Conservation (phyloP, 2,113 vertebrate species). For the Aspidoscelis tigris region DNA sequence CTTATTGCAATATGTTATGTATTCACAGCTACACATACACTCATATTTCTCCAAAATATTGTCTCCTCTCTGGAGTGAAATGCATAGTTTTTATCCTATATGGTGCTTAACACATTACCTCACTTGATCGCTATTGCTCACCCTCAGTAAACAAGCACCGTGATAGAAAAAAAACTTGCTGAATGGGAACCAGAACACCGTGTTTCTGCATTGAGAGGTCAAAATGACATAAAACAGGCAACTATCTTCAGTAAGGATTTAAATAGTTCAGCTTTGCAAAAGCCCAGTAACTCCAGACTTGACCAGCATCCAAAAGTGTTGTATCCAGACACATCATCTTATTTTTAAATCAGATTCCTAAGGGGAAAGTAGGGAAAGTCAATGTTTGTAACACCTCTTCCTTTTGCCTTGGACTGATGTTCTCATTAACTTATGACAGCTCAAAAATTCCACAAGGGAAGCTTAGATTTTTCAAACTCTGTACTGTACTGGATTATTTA, state of each 20-base stretch:
- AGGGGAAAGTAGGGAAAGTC: neutral
- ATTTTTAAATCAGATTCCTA: neutral
- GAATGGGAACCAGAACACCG: slow-evolving; percentile 34
- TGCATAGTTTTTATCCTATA: slow-evolving; percentile 39
- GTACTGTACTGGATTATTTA: neutral
- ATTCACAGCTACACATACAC: neutral
- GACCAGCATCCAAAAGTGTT: slow-evolving; percentile 1
- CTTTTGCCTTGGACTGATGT: slow-evolving; percentile 19
- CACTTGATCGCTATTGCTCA: slow-evolving; percentile 36
- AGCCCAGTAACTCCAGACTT: neutral
- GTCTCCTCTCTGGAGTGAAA: slow-evolving; percentile 13
- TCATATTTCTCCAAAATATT: neutral
- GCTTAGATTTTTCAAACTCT: neutral
- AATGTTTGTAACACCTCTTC: neutral
- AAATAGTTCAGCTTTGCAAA: slow-evolving; percentile 16
- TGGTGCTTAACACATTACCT: slow-evolving; percentile 19
- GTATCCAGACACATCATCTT: slow-evolving; percentile 6
- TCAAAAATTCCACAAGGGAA: slow-evolving; percentile 41
- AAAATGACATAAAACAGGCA: slow-evolving; percentile 33
- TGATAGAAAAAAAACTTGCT: slow-evolving; percentile 20
- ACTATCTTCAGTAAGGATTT: neutral
- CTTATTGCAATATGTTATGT: neutral
- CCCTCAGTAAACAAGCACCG: slow-evolving; percentile 38
- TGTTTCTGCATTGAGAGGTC: slow-evolving; percentile 33
- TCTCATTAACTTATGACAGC: neutral